These are phyloP conservation scores for Ptilorrhoa leucosticta DNA, from an alignment of 2,113 vertebrate genomes.

Conservation along the genomic window DNA sequence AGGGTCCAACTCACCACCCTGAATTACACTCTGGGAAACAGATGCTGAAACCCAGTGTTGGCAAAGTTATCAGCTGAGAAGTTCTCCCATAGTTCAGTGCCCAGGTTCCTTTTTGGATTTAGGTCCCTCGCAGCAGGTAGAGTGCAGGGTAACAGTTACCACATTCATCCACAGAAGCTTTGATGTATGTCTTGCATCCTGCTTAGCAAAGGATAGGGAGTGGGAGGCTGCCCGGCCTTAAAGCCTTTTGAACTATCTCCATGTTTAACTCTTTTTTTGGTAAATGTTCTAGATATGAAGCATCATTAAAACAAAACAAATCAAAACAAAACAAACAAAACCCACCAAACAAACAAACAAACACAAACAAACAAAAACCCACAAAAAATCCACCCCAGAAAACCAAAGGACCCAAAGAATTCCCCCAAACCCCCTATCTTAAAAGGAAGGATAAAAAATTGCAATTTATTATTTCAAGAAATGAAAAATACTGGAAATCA, in stretches of 20 bases:
- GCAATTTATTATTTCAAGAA: not conserved
- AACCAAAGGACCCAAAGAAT: not conserved
- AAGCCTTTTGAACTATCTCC: not conserved
- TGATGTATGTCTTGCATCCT: slow-evolving; percentile 9
- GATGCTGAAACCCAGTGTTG: not conserved
- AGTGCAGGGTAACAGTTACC: not conserved
- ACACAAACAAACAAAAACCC: not conserved
- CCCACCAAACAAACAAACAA: not conserved
- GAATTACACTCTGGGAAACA: not conserved
- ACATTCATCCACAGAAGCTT: not conserved
- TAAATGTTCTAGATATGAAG: not conserved
- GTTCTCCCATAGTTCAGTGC: not conserved
- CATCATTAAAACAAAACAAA: not conserved
- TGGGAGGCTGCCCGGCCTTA: not conserved
- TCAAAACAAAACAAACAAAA: not conserved
- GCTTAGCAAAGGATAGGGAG: not conserved
- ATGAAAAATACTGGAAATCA: not conserved
- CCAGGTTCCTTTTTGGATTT: not conserved
- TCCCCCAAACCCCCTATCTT: not conserved
- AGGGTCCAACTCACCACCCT: not conserved
- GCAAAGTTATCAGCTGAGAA: not conserved
- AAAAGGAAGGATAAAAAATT: not conserved
- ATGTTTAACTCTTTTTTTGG: not conserved
- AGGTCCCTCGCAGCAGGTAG: not conserved
- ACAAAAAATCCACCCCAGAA: not conserved